These are phyloP conservation scores for Montipora sp. DNA, from an alignment of 64 coral and sea anemone species.

Conservation along the genomic window DNA sequence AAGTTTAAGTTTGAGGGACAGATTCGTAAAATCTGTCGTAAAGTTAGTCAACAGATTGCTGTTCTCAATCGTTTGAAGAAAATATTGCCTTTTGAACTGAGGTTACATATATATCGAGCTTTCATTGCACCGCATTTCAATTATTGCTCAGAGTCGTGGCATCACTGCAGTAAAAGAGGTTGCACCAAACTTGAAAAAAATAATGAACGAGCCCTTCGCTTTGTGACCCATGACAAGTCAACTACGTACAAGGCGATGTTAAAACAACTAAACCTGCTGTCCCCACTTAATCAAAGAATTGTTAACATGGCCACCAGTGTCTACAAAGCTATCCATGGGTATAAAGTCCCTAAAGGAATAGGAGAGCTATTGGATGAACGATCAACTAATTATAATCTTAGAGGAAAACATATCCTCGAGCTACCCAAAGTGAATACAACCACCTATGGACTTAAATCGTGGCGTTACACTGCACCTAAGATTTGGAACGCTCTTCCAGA, in stretches of 20 bases:
- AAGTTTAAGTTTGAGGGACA: slow-evolving; percentile 50
- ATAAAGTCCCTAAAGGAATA: slow-evolving; percentile 7
- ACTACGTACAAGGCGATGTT: slow-evolving; percentile 7
- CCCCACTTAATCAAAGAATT: slow-evolving; percentile 25
- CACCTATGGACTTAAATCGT: slow-evolving; percentile 49
- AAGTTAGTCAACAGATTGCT: slow-evolving; percentile 31
- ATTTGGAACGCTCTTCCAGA: slow-evolving; percentile 34
- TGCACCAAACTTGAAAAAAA: slow-evolving; percentile 31
- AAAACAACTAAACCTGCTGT: slow-evolving; percentile 1
- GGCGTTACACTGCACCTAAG: slow-evolving; percentile 31
- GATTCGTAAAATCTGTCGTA: slow-evolving; percentile 43
- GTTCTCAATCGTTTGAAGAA: slow-evolving; percentile 55
- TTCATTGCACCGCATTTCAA: slow-evolving; percentile 66
- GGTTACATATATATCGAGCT: slow-evolving; percentile 23
- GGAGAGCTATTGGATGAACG: background rate
- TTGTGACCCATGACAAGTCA: background rate
- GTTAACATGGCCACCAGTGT: slow-evolving; percentile 2
- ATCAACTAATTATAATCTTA: background rate
- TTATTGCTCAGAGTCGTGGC: slow-evolving; percentile 49
- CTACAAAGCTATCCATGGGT: slow-evolving; percentile 18
- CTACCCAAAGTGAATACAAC: slow-evolving; percentile 24
- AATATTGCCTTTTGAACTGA: slow-evolving; percentile 42
- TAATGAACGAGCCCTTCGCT: slow-evolving; percentile 39
- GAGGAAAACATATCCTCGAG: background rate
- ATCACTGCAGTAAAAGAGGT: slow-evolving; percentile 27